Percentiles rank a stretch among this genome's conserved stretches.
Conservation (phyloP, 1,140 invertebrate species). For the Sarcophaga peregrina region DNA sequence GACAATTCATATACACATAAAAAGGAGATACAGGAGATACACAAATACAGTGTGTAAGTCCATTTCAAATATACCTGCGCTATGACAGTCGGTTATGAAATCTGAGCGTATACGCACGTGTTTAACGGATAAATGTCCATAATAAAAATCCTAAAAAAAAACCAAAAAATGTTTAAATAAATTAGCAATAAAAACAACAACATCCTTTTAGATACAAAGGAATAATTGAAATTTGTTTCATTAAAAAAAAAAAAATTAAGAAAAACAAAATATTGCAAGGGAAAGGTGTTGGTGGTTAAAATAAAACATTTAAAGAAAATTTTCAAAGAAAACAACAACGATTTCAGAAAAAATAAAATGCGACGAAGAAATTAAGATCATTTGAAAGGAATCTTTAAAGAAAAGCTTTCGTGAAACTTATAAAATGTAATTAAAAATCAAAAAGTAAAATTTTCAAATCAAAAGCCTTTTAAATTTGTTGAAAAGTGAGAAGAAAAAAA, state of each 20-base stretch:
- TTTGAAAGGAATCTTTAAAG: no score
- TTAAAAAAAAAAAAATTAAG: neutral
- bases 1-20: slow-evolving; percentile 17
- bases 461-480: neutral
- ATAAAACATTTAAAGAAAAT: no score
- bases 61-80: slow-evolving; percentile 34
- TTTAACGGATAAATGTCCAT: slow-evolving; percentile 20
- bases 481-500: neutral
- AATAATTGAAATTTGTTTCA: neutral
- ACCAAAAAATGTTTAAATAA: neutral
- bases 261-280: neutral
- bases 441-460: neutral
- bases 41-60: slow-evolving; percentile 20
- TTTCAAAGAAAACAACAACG: neutral
- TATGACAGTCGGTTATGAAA: slow-evolving; percentile 39
- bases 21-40: slow-evolving; percentile 7
- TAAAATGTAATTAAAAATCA: neutral
- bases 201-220: neutral
- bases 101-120: slow-evolving; percentile 37
- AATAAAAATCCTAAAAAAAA: neutral
- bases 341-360: neutral
- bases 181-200: slow-evolving; percentile 1
- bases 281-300: neutral
- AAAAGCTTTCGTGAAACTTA: neutral
- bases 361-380: neutral